These are phyloP conservation scores for Coregonus ussuriensis DNA, from an alignment of 2,797 vertebrate genomes.

Conservation along the genomic window DNA sequence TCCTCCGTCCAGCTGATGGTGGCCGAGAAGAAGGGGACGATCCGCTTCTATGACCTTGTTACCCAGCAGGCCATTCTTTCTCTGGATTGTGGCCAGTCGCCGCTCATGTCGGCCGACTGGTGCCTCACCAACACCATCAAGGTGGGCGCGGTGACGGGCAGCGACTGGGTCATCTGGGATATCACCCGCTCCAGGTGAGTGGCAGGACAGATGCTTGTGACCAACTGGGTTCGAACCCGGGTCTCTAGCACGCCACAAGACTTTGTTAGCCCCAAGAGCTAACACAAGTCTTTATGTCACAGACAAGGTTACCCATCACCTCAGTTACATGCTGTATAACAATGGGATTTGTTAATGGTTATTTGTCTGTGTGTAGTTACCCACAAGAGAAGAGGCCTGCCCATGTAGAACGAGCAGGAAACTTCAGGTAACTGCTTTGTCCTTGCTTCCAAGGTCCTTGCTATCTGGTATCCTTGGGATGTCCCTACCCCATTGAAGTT, in stretches of 20 bases:
- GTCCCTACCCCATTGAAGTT: not conserved
- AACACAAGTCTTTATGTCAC: not conserved
- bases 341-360: not conserved
- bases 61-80: slow-evolving; percentile 94
- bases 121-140: slow-evolving; percentile 92
- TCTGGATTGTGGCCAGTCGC: slow-evolving; percentile 87
- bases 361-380: slow-evolving; percentile 78
- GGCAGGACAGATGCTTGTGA: not conserved
- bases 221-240: not conserved
- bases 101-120: slow-evolving; percentile 95
- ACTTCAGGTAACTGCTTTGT: slow-evolving; percentile 84
- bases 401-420: slow-evolving; percentile 86
- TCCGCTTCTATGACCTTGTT: slow-evolving; percentile 93
- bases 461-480: not conserved
- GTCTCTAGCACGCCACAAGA: not conserved
- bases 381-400: slow-evolving; percentile 92
- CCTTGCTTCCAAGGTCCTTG: not conserved
- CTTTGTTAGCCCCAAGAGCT: not conserved
- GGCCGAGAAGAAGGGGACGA: slow-evolving; percentile 92
- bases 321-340: not conserved
- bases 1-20: slow-evolving; percentile 86
- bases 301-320: not conserved
- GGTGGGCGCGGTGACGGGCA: slow-evolving; percentile 92
- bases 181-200: slow-evolving; percentile 91
- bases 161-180: slow-evolving; percentile 96